These are phyloP conservation scores for Cyprinus carpio DNA, from an alignment of 2,113 vertebrate species.

Conservation along the genomic window DNA sequence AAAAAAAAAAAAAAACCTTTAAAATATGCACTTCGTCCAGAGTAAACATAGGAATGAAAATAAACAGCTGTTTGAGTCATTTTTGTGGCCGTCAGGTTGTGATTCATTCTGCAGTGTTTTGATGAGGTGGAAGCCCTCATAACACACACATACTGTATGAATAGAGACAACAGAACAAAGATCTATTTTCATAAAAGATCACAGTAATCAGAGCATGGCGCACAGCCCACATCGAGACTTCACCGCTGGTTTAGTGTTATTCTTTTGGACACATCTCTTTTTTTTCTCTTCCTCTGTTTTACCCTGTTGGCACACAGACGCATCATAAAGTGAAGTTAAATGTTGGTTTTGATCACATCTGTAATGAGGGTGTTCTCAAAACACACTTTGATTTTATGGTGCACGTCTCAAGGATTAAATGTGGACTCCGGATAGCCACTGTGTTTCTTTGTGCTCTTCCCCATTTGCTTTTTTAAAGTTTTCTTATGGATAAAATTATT, in stretches of 20 bases:
- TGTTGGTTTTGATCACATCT: constrained; percentile 59
- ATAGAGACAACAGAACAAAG: constrained; percentile 14
- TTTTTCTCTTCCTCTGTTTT: constrained; percentile 51
- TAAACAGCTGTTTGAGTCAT: neutral
- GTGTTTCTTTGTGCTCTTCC: neutral
- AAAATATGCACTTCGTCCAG: neutral
- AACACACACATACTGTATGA: neutral
- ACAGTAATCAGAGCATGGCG: constrained; percentile 32
- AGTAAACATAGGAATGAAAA: neutral
- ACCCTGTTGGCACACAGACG: constrained; percentile 58
- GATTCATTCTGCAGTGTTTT: constrained; percentile 28
- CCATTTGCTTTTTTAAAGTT: too few relatives aligned
- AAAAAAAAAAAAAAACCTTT: neutral
- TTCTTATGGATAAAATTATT: too few relatives aligned
- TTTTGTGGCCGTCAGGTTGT: constrained; percentile 9
- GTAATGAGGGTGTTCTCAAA: constrained; percentile 66
- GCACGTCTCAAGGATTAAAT: constrained; percentile 50
- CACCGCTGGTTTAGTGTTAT: constrained; percentile 49
- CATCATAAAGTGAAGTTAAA: constrained; percentile 68
- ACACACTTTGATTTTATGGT: constrained; percentile 62
- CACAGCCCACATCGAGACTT: neutral
- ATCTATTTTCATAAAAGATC: constrained; percentile 42
- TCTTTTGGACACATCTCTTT: constrained; percentile 55
- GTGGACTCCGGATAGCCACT: constrained; percentile 10
- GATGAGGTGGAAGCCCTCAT: constrained; percentile 23